Percentiles rank a stretch among this genome's conserved stretches.
Conservation (phyloP, 2,797 vertebrate species). For the Lagorchestes hirsutus region DNA sequence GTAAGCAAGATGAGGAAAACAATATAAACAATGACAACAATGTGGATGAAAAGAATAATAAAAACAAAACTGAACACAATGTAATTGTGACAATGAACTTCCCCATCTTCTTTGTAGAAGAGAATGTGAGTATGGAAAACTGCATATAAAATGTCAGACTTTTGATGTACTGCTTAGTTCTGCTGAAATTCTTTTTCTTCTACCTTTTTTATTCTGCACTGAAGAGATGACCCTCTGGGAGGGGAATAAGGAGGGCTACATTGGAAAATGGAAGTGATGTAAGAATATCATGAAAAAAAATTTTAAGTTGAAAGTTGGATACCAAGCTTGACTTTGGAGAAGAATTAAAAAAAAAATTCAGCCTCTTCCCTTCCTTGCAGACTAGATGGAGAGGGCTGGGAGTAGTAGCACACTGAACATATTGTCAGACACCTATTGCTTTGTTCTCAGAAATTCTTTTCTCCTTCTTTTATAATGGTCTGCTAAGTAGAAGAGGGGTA, state of each 20-base stretch:
- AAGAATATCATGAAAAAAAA: not conserved
- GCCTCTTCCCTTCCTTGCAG: too few species aligned
- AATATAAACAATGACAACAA: not conserved
- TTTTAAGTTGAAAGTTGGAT: not conserved
- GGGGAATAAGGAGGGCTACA: too few species aligned
- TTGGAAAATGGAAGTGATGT: not conserved
- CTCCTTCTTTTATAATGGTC: not conserved
- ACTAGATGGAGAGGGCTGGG: not conserved
- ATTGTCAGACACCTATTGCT: not conserved
- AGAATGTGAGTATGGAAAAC: not conserved
- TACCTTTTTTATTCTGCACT: not conserved
- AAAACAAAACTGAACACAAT: not conserved
- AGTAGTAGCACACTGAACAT: not conserved
- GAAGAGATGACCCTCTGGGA: not conserved
- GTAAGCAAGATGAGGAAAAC: not conserved
- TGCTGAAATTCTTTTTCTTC: not conserved
- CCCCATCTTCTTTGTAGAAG: not conserved
- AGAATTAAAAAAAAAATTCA: too few species aligned
- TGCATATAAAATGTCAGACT: not conserved
- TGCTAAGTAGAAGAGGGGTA: not conserved
- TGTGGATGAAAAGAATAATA: not conserved
- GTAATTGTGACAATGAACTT: not conserved
- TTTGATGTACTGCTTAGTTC: not conserved
- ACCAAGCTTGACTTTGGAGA: not conserved
- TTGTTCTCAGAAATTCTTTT: not conserved